Evolutionary conservation across 2,113 vertebrate genomes (phyloP).

Genomic region (Hydrolagus affinis): DNA sequence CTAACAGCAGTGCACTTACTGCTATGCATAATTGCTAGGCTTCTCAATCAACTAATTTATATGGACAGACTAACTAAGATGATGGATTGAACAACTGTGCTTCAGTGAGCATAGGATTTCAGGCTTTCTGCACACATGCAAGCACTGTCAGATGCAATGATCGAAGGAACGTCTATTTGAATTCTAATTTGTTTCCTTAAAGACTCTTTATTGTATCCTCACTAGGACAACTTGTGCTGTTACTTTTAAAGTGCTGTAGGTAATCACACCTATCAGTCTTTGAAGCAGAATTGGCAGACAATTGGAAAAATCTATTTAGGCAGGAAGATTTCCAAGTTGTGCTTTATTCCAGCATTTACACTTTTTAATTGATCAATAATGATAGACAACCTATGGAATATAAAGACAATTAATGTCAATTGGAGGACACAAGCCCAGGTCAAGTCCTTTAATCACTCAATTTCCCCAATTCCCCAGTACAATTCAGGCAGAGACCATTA

Average conservation of each 20-base stretch:
- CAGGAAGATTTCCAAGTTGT: background rate
- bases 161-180: constrained; percentile 16
- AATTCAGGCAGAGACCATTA: background rate
- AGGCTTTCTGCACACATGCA: background rate
- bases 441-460: background rate
- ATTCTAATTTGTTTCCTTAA: constrained; percentile 17
- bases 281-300: background rate
- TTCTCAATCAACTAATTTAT: background rate
- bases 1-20: background rate
- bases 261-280: background rate
- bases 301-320: background rate
- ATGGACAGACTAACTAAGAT: background rate
- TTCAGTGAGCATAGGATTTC: constrained; percentile 8
- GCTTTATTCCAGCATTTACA: background rate
- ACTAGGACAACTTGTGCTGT: background rate
- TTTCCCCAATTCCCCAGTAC: background rate
- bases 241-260: background rate
- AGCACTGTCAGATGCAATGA: constrained; percentile 23
- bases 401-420: background rate
- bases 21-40: background rate
- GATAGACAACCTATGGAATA: background rate
- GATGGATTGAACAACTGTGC: constrained; percentile 25
- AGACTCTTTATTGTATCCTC: background rate
- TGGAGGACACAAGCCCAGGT: background rate
- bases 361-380: background rate